Conservation (phyloP, 2,113 vertebrate genomes). For the Podocnemis expansa region DNA sequence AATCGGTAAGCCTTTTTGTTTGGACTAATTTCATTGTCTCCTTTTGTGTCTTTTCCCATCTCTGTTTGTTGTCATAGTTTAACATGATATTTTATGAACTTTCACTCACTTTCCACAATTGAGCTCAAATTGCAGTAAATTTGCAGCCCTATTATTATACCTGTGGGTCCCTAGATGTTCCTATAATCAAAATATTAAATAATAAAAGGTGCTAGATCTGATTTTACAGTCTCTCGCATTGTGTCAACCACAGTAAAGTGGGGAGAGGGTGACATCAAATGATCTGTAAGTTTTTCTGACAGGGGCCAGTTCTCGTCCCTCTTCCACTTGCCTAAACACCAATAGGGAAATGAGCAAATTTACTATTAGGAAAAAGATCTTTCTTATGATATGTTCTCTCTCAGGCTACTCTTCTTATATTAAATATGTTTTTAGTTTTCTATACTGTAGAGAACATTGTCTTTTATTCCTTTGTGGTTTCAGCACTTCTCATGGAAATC, state of each 20-base stretch:
- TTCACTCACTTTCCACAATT: not conserved
- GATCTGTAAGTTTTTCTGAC: no score
- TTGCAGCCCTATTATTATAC: not conserved
- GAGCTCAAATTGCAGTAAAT: not conserved
- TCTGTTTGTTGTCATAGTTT: not conserved
- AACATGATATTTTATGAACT: not conserved
- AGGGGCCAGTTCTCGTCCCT: not conserved
- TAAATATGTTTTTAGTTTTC: not conserved
- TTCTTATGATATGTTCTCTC: not conserved
- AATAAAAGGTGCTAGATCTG: not conserved
- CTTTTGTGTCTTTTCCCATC: not conserved
- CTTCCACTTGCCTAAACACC: not conserved
- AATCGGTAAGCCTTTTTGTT: no score
- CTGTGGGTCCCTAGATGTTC: not conserved
- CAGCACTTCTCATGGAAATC: not conserved
- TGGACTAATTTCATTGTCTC: no score
- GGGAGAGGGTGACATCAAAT: not conserved
- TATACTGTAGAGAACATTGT: not conserved
- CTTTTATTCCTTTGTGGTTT: not conserved
- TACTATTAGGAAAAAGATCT: not conserved
- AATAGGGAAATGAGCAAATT: not conserved
- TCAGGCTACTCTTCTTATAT: not conserved
- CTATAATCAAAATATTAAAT: not conserved
- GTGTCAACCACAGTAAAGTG: not conserved
- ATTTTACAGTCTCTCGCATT: not conserved